Percentiles rank a stretch among this genome's conserved stretches.
phyloP scores from a whole-genome alignment of 2,113 vertebrate species.

The Chelonoidis abingdonii region DNA sequence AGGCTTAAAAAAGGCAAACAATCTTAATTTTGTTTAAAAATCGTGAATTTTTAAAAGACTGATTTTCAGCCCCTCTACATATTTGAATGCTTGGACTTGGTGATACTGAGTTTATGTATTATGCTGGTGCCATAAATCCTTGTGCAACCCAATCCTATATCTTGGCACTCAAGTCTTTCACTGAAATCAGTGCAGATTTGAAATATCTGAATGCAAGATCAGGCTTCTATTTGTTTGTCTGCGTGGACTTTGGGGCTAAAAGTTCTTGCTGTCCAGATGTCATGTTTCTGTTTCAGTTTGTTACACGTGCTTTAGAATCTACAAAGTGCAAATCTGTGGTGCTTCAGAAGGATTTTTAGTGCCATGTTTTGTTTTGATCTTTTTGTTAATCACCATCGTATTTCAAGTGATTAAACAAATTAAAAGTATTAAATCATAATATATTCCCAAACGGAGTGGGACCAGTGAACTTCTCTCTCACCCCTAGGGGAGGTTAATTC shows the following conservation, averaged over 20 bases:
- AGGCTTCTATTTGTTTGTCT: background rate
- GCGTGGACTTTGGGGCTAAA: background rate
- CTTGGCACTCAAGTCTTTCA: background rate
- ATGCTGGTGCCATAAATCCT: background rate
- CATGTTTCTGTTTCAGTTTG: background rate
- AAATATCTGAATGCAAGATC: fast-evolving
- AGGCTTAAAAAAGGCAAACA: background rate
- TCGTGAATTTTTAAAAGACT: background rate
- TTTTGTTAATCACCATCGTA: background rate
- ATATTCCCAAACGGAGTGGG: background rate
- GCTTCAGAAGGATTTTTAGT: background rate
- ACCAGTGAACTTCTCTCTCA: background rate
- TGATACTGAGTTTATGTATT: background rate
- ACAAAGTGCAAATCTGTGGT: background rate
- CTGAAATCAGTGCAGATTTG: background rate
- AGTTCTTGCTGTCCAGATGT: background rate
- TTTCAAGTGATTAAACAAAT: background rate
- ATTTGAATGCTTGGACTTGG: background rate
- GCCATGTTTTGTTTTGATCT: background rate
- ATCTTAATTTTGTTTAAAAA: background rate
- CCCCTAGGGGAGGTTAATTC: background rate
- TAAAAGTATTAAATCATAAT: background rate
- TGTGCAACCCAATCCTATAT: background rate
- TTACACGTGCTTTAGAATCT: background rate
- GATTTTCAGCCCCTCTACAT: background rate